These are phyloP conservation scores for Dicycla oo DNA, from an alignment of 2,888 invertebrate species.

Conservation along the genomic window DNA sequence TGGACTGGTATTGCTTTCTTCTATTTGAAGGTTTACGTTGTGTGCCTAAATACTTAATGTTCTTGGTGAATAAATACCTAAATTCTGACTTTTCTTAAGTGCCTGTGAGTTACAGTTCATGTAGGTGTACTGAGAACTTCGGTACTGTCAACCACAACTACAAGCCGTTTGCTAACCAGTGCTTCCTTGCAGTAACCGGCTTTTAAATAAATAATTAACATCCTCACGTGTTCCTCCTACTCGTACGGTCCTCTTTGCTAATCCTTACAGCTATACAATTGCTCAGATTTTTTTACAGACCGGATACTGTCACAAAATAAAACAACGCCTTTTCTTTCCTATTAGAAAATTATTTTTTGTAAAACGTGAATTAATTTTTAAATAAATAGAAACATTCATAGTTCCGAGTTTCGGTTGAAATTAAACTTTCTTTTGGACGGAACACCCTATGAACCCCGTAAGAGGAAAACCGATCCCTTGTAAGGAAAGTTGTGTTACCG, in stretches of 20 bases:
- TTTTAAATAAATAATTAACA: background rate
- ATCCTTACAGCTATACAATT: background rate
- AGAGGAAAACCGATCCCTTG: slow-evolving; percentile 28
- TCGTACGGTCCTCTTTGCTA: background rate
- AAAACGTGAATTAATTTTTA: no score
- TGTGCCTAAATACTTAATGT: slow-evolving; percentile 2
- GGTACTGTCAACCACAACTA: background rate
- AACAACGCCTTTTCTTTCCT: background rate
- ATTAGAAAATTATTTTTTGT: no score
- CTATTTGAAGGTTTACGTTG: slow-evolving; percentile 5
- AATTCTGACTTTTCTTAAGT: background rate
- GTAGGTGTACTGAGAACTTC: background rate
- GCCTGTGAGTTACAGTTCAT: background rate
- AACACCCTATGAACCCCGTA: slow-evolving; percentile 6
- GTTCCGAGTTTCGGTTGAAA: background rate
- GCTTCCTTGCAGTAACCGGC: background rate
- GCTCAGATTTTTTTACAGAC: background rate
- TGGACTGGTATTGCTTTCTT: slow-evolving; percentile 7
- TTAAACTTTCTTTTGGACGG: slow-evolving; percentile 4
- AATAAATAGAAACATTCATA: background rate
- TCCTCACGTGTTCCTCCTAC: background rate
- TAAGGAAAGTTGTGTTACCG: slow-evolving; percentile 30
- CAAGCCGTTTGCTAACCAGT: background rate
- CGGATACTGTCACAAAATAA: no score
- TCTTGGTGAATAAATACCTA: background rate